Evolutionary conservation across 2,113 vertebrate genomes (phyloP).

Genomic region (Siphamia tubifer): DNA sequence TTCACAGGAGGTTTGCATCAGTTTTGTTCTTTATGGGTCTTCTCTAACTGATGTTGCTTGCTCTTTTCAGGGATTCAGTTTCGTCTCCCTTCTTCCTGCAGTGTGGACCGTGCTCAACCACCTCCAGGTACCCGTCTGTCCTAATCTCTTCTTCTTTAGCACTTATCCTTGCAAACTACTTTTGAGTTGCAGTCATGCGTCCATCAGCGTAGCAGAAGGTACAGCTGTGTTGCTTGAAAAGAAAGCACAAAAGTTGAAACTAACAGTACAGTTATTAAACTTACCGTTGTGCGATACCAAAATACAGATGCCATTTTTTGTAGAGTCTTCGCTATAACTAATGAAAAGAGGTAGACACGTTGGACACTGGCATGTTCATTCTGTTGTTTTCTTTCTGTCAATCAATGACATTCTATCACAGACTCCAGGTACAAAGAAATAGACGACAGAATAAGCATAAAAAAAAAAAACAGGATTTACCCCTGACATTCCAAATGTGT

Average conservation of each 20-base stretch:
- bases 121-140: slow-evolving; percentile 72
- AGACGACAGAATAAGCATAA: too few species aligned
- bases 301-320: too few species aligned
- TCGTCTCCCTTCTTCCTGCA: slow-evolving; percentile 82
- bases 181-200: slow-evolving; percentile 46
- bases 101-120: slow-evolving; percentile 78
- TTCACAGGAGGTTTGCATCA: slow-evolving; percentile 8
- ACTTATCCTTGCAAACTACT: slow-evolving; percentile 14
- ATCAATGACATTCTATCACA: too few species aligned
- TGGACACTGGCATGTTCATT: too few species aligned
- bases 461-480: too few species aligned
- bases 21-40: slow-evolving; percentile 5
- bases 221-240: neutral
- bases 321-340: too few species aligned
- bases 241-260: neutral
- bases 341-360: too few species aligned
- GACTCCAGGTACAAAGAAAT: too few species aligned
- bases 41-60: slow-evolving; percentile 63
- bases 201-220: neutral
- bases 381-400: too few species aligned
- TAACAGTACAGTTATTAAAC: too few species aligned
- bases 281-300: too few species aligned
- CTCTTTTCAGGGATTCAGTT: slow-evolving; percentile 84
- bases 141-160: slow-evolving; percentile 14
- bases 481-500: too few species aligned